Conservation (phyloP, 2,797 vertebrate species). For the Pangasius mekongensis region DNA sequence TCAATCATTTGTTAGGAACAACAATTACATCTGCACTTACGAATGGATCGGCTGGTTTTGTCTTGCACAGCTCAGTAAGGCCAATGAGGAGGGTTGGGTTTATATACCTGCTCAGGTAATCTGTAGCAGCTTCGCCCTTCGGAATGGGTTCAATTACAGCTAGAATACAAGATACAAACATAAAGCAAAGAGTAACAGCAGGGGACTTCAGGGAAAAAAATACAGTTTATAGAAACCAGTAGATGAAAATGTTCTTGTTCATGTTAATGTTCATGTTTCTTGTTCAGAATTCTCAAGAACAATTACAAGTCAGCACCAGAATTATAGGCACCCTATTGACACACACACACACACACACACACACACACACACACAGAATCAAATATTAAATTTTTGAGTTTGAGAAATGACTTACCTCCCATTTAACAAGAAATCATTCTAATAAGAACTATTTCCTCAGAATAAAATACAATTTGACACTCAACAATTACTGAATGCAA, state of each 20-base stretch:
- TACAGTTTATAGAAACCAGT: background rate
- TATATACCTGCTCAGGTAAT: constrained; percentile 85
- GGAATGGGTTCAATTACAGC: constrained; percentile 84
- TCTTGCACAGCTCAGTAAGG: constrained; percentile 89
- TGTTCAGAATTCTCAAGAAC: background rate
- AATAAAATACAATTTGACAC: background rate
- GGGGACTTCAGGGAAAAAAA: background rate
- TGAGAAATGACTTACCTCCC: too few relatives aligned
- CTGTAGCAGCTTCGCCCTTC: constrained; percentile 75
- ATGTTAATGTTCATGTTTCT: background rate
- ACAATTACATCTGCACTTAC: constrained; percentile 72
- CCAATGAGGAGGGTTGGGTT: constrained; percentile 85
- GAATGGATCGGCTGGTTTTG: constrained; percentile 86
- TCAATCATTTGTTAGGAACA: background rate
- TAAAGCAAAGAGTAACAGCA: background rate
- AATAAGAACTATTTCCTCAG: background rate
- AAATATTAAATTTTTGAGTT: too few relatives aligned
- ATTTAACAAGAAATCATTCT: background rate
- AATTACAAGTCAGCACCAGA: background rate
- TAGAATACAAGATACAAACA: constrained; percentile 60
- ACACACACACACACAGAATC: too few relatives aligned
- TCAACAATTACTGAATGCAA: background rate
- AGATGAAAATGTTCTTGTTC: background rate
- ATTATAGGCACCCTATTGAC: background rate
- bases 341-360: constrained; percentile 24